phyloP scores from a whole-genome alignment of 2,888 invertebrate species.

The Cybosia mesomella region DNA sequence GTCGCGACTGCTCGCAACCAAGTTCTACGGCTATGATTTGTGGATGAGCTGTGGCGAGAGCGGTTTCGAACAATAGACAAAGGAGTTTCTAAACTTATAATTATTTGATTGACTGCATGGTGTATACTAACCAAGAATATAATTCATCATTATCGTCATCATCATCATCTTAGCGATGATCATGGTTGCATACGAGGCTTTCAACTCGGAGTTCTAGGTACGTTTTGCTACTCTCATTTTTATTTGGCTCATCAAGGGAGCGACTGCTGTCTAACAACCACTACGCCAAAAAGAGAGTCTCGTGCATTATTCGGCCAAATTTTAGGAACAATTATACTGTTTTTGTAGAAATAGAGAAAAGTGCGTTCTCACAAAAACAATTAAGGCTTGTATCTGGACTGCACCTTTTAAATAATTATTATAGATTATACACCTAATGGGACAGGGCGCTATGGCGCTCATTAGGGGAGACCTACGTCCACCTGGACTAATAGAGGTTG shows the following conservation, averaged over 20 bases:
- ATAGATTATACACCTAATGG: too few species aligned
- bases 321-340: neutral
- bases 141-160: neutral
- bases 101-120: neutral
- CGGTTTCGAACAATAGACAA: neutral
- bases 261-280: neutral
- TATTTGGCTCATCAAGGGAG: neutral
- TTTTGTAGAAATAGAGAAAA: neutral
- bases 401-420: too few species aligned
- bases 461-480: too few species aligned
- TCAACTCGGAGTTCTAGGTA: too few species aligned
- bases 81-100: neutral
- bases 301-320: too few species aligned
- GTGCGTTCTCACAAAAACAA: too few species aligned
- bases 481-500: too few species aligned
- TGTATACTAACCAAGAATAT: too few species aligned
- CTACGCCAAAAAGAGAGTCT: neutral
- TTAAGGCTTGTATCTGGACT: too few species aligned
- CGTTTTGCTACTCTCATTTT: neutral
- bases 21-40: constrained; percentile 53
- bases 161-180: neutral
- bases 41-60: constrained; percentile 54
- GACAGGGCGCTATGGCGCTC: too few species aligned
- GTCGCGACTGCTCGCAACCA: constrained; percentile 70
- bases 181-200: neutral